Conservation (phyloP, 2,797 vertebrate genomes). For the Notolabrus celidotus region DNA sequence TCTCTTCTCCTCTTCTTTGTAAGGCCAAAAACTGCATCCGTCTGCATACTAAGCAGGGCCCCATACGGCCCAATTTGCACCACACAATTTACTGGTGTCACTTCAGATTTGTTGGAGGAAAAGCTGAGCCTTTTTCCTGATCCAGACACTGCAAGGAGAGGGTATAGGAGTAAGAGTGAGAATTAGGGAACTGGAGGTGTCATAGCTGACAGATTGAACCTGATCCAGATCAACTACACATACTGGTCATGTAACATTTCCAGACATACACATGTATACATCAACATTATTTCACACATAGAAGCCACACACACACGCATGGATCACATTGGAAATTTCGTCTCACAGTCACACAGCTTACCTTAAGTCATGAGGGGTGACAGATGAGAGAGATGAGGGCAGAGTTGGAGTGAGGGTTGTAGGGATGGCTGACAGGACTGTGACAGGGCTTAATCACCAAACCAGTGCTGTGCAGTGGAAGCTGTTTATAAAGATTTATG, state of each 20-base stretch:
- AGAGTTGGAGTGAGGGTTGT: constrained; percentile 20
- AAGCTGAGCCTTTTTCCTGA: constrained; percentile 64
- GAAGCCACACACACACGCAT: background rate
- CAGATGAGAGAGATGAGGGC: constrained; percentile 58
- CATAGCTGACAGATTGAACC: constrained; percentile 56
- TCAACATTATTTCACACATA: background rate
- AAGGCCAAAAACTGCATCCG: constrained; percentile 30
- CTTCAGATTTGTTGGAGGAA: constrained; percentile 81
- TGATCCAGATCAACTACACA: constrained; percentile 30
- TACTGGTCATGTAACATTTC: constrained; percentile 23
- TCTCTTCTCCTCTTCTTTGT: constrained; percentile 39
- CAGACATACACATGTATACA: background rate
- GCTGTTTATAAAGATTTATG: constrained; percentile 79
- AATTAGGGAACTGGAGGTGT: constrained; percentile 23
- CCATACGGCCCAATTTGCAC: constrained; percentile 80
- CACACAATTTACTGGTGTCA: constrained; percentile 80
- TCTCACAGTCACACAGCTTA: constrained; percentile 45
- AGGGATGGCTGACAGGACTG: constrained; percentile 72
- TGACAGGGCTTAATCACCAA: constrained; percentile 85
- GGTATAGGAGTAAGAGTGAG: background rate
- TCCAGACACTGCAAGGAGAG: constrained; percentile 32
- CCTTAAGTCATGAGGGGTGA: constrained; percentile 50
- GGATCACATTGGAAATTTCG: constrained; percentile 35
- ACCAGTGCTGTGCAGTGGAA: constrained; percentile 62
- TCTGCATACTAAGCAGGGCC: constrained; percentile 79